Conservation (phyloP, 1,140 invertebrate species). For the Zaprionus ornatus region DNA sequence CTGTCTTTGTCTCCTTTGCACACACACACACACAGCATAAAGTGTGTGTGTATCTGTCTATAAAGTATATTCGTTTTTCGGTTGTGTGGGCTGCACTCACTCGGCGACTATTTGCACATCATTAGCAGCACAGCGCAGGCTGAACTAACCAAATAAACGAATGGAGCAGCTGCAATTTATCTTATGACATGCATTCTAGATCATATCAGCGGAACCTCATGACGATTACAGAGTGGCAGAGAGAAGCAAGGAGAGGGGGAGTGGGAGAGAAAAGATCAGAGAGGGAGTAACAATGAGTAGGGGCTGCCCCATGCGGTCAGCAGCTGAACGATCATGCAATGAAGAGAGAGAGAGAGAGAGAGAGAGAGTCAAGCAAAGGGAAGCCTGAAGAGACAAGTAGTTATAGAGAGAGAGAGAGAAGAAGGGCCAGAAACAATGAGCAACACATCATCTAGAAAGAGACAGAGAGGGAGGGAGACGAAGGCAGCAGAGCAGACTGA, state of each 20-base stretch:
- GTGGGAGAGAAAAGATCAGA: neutral
- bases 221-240: neutral
- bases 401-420: neutral
- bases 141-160: constrained; percentile 35
- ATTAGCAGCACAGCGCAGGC: constrained; percentile 49
- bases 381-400: no score
- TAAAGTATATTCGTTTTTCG: constrained; percentile 14
- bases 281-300: neutral
- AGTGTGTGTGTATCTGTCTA: constrained; percentile 4
- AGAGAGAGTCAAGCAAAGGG: neutral
- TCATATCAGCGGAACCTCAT: neutral
- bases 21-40: neutral
- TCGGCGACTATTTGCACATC: constrained; percentile 69
- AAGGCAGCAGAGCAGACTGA: no score
- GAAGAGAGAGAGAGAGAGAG: neutral
- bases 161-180: constrained; percentile 25
- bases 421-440: neutral
- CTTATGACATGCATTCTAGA: constrained; percentile 22
- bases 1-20: neutral
- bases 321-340: neutral
- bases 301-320: neutral
- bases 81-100: constrained; percentile 23
- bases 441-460: no score
- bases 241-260: neutral
- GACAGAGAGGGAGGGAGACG: neutral